phyloP scores from a whole-genome alignment of 2,113 vertebrate genomes.

The Grammatotria lemairii region DNA sequence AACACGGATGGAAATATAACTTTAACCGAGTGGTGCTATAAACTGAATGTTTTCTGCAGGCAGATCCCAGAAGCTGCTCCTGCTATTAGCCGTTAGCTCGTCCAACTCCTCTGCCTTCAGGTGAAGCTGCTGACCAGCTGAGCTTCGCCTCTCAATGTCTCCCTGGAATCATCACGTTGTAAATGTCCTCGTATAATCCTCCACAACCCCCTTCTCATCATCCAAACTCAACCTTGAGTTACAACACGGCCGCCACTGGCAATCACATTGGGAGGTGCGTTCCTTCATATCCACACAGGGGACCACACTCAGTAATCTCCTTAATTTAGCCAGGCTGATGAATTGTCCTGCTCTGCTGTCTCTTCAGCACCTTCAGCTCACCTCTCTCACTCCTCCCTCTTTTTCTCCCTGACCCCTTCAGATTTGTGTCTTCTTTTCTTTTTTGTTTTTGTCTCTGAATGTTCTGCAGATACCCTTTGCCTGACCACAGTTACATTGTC shows the following conservation, averaged over 20 bases:
- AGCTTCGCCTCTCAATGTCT: not conserved
- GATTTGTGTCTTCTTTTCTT: not conserved
- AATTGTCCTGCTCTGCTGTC: constrained; percentile 11
- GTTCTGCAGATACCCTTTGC: not conserved
- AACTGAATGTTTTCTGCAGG: not conserved
- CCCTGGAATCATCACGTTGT: constrained; percentile 25
- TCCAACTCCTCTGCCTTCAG: not conserved
- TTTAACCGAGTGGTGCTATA: not conserved
- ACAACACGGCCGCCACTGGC: constrained; percentile 41
- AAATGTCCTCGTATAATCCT: constrained; percentile 25
- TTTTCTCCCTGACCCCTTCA: not conserved
- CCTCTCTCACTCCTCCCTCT: no score
- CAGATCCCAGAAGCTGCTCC: not conserved
- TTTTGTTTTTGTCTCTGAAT: not conserved
- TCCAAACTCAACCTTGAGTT: constrained; percentile 56
- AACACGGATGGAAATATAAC: not conserved
- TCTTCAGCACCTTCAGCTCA: not conserved
- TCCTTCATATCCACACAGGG: constrained; percentile 49
- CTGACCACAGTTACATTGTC: not conserved
- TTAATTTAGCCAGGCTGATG: constrained; percentile 62
- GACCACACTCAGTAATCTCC: constrained; percentile 53
- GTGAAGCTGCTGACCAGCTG: not conserved
- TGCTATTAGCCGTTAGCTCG: not conserved
- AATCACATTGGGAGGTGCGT: constrained; percentile 64
- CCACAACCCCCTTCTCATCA: not conserved